A percentile compares a stretch with the other conserved stretches of the same genome.
Evolutionary conservation across 2,113 vertebrate species (phyloP).

Genomic region (Felis chaus): DNA sequence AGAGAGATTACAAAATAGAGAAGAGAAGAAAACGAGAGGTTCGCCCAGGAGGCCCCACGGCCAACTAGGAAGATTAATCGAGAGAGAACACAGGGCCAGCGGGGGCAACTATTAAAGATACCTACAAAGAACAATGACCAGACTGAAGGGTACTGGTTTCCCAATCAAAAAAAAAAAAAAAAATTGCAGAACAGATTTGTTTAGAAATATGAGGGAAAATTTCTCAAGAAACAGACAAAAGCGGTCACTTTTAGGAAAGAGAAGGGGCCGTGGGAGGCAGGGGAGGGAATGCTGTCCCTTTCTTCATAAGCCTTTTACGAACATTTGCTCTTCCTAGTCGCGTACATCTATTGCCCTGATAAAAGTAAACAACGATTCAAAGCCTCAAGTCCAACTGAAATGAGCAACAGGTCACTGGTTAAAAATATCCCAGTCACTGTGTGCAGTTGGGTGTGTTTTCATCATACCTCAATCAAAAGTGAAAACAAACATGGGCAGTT

Average conservation of each 20-base stretch:
- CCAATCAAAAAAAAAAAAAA: not conserved
- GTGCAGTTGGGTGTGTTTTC: not conserved
- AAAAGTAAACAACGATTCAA: not conserved
- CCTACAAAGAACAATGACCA: not conserved
- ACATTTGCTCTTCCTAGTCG: not conserved
- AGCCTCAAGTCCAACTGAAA: not conserved
- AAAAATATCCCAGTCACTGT: rapidly evolving
- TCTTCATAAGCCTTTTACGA: not conserved
- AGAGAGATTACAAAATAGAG: not conserved
- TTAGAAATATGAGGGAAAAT: not conserved
- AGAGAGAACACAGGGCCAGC: too few species aligned
- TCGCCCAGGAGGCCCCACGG: not conserved
- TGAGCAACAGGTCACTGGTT: not conserved
- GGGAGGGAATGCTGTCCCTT: not conserved
- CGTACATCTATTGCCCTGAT: too few species aligned
- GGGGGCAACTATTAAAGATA: not conserved
- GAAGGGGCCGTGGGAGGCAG: rapidly evolving
- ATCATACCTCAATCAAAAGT: not conserved
- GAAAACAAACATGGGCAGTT: not conserved
- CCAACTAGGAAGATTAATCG: not conserved
- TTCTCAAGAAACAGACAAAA: conserved; percentile 30
- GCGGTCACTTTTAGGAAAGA: not conserved
- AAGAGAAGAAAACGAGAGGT: not conserved
- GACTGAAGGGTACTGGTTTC: not conserved
- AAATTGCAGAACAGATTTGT: not conserved